Evolutionary conservation across 2,113 vertebrate species (phyloP).

Genomic region (Oreochromis spilurus): DNA sequence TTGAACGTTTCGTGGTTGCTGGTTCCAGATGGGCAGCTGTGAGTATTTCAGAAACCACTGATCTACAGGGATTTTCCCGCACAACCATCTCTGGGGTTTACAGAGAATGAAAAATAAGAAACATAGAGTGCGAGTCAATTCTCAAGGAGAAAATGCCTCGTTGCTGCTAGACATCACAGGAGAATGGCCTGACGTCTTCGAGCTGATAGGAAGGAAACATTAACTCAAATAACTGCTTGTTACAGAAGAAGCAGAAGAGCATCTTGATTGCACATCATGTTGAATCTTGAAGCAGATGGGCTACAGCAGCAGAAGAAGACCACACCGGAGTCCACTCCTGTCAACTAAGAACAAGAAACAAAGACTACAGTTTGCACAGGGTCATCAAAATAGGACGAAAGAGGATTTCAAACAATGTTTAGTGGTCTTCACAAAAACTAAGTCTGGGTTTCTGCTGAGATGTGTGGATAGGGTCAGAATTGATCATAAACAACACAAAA

Average conservation of each 20-base stretch:
- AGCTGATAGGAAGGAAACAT: neutral
- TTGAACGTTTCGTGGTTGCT: neutral
- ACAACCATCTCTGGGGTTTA: neutral
- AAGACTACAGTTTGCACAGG: neutral
- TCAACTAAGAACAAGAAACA: neutral
- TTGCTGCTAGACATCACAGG: neutral
- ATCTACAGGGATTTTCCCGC: neutral
- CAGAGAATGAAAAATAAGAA: neutral
- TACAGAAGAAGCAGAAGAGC: neutral
- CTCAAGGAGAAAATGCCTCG: rapidly evolving
- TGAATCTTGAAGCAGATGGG: neutral
- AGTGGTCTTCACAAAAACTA: neutral
- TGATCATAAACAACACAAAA: neutral
- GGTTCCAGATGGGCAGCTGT: neutral
- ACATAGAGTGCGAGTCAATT: neutral
- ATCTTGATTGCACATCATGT: neutral
- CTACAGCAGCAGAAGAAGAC: neutral
- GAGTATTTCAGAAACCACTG: neutral
- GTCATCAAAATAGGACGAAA: neutral
- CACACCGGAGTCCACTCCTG: neutral
- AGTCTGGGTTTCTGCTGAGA: neutral
- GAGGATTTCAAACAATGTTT: neutral
- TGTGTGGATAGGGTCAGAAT: neutral
- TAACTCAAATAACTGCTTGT: neutral
- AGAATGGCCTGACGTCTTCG: neutral